Base-by-base conservation (phyloP, 1,140 invertebrate genomes). In the Alviniconcha marisindica region DNA sequence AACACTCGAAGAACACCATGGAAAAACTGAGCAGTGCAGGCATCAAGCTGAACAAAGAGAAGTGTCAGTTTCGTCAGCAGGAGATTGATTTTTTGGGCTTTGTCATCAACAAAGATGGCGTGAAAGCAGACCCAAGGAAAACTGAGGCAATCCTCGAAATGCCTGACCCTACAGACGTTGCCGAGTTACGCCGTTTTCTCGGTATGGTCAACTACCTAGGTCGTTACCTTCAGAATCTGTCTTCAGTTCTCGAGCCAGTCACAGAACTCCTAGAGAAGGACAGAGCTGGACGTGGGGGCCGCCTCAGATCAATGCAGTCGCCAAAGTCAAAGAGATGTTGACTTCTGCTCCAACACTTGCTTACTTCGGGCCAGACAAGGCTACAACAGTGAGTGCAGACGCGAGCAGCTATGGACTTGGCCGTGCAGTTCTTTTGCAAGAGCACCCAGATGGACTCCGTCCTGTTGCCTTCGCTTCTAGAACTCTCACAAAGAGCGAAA, bases 381-480 rank as follows among this genome's bases (percentile, higher is more conserved):
- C 71, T 40, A 42, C 71, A 73, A 73, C 71, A 73, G 71, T 73
- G 3, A 83, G 76, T 77, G 84, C 87, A n/a, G 88, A 88, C n/a
- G 83, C 84, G 2, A 86, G 77, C 33, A 66, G n/a, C 4, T 88
- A 86, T 83, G 87, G 86, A 33, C 28, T 88, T 15, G 85, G 85
- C 24, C 87, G 74, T n/a, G 66, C 4, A 42, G 81, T 82, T 0
- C 31, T 89, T 7, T 54, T 84, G 28, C 87, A 88, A 76, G 56
- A 36, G 38, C 15, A 18, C n/a, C 79, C 71, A 3, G 84, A 81
- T 33, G 44, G 24, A n/a, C n/a, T 40, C 44, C 84, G 85, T 48
- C 91, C 92, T 7, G 90, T 93, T 56, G 90, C 89, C 15, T 94
- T 88, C 87, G 93, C 90, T 28, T 94, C 94, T 82, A 86, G 92